Evolutionary conservation across 1,140 invertebrate species (phyloP), one percentile per base, ranked within the genome.

Genomic region (Nephila pilipes): DNA sequence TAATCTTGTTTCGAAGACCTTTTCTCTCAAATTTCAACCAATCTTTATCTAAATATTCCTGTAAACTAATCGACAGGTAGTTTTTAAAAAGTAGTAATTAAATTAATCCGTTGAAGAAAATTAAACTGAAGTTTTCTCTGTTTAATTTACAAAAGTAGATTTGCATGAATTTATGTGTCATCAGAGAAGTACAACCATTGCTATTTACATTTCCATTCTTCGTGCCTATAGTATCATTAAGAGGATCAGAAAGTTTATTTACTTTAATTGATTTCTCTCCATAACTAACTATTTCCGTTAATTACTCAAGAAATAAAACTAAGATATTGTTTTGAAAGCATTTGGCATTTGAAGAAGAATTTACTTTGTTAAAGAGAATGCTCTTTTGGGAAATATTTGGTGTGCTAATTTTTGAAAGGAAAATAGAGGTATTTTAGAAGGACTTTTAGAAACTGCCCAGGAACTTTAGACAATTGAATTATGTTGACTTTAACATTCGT

Each of bases 231-330:
- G 16, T 75, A 29, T 75, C 14, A 75, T 75, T 75, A 75, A 75
- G 69, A 18, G 29, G 69, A 75, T 36, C 69, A 36, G 29, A 75
- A 75, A 75, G 32, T 36, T 32, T 75, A 75, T 75, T 75, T 25
- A 20, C 18, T 32, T 29, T 36, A 75, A 75, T 75, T 75, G 69
- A 75, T 32, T 75, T 10, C 18, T 16, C 69, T 75, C 29, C 14
- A 32, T 75, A 75, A 36, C 32, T 75, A 75, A 75, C 69, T 75
- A 36, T 36, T 75, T 36, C 25, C 69, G 29, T 75, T 75, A 36
- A 75, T 75, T 75, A 29, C 12, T 36, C 69, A 14, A 4, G 14
- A 36, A 32, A 32, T 75, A 75, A 75, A 75, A 75, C 69, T 36
- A 75, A 18, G 69, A 75, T 36, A 18, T 16, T 36, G 69, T 18